Conservation (phyloP, 2,797 vertebrate species). For the Chiroxiphia lanceolata region DNA sequence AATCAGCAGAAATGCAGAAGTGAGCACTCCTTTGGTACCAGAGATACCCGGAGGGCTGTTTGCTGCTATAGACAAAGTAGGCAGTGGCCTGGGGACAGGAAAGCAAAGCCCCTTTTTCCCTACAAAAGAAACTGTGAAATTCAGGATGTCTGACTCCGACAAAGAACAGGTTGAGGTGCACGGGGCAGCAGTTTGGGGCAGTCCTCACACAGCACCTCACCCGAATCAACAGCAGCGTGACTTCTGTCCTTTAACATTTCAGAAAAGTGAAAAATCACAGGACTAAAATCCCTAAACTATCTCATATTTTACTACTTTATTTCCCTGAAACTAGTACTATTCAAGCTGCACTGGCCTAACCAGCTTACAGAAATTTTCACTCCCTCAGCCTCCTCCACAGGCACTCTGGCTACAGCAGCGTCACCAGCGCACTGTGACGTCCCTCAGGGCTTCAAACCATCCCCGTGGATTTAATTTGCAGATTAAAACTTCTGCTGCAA, state of each 20-base stretch:
- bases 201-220: not conserved
- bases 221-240: not conserved
- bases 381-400: not conserved
- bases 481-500: slow-evolving; percentile 24
- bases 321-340: not conserved
- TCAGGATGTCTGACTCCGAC: not conserved
- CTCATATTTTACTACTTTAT: not conserved
- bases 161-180: not conserved
- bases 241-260: not conserved
- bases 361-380: not conserved
- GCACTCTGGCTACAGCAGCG: not conserved
- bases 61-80: not conserved
- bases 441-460: not conserved
- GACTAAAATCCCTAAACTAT: not conserved
- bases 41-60: not conserved
- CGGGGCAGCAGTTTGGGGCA: not conserved
- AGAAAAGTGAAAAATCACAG: not conserved
- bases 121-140: not conserved
- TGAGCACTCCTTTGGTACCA: not conserved
- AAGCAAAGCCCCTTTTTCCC: not conserved
- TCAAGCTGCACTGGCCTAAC: not conserved
- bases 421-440: not conserved
- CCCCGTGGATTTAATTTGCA: slow-evolving; percentile 11
- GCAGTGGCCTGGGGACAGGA: not conserved
- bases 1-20: not conserved